Evolutionary conservation across 2,797 vertebrate genomes (phyloP), one percentile per base, ranked within the genome.

Genomic region (Rhabdomys pumilio): DNA sequence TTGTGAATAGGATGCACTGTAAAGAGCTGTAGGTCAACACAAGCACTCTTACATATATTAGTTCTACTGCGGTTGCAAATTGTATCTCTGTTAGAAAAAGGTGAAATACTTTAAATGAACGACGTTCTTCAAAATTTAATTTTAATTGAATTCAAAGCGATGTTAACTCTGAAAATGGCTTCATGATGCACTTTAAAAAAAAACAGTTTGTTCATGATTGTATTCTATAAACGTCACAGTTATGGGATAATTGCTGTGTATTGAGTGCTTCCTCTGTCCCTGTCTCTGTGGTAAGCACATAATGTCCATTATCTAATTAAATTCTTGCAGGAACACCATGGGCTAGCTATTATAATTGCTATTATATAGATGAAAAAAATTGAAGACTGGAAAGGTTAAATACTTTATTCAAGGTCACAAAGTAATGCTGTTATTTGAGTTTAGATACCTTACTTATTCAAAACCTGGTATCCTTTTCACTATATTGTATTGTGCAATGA

Each of bases 251-350:
- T 76, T 92, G 44, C 75, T 91, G 11, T 83, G 93, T 86, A 92
- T 91, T 91, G 85, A 95, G 67, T 88, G 63, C 12, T 90, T 90
- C 63, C 41, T 76, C 53, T 93, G 38, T 91, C 59, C 14, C 53
- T 84, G 72, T 17, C n/a, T 93, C 88, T 89, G 34, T 94, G 67
- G n/a, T 92, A 88, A 97, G 86, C 75, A 92, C 41, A 89, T 61
- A 90, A 88, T 95, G 67, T 79, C 93, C 93, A 94, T 97, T 88
- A 92, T 85, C 84, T 90, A 88, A 92, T 96, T 94, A 95, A 96
- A 94, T 82, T 13, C 55, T 82, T 81, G 83, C 4, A 73, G 92
- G 65, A 93, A 85, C 29, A 89, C 85, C 79, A 83, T 85, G 87
- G 94, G n/a, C 83, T 93, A 97, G 88, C 24, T 69, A 89, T 94